phyloP scores from a whole-genome alignment of 2,888 invertebrate species.

The Torymus texanus region DNA sequence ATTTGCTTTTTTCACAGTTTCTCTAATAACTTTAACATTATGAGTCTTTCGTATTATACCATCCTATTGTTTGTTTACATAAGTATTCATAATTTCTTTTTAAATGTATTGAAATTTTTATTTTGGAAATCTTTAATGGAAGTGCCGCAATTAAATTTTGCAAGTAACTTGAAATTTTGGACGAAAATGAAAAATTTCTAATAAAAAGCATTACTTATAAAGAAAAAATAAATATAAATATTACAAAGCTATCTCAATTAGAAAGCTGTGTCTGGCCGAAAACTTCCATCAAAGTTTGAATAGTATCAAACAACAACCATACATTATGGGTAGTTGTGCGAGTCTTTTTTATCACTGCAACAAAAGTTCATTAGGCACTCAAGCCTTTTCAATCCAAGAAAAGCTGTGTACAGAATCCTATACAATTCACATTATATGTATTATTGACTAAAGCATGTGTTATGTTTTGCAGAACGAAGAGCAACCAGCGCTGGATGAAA shows the following conservation, averaged over 20 bases:
- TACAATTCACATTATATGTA: too few relatives aligned
- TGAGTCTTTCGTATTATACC: not conserved
- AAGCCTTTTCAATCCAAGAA: not conserved
- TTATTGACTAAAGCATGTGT: slow-evolving; percentile 15
- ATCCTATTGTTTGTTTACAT: slow-evolving; percentile 17
- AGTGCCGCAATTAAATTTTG: not conserved
- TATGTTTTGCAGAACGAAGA: slow-evolving; percentile 83
- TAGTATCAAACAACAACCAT: not conserved
- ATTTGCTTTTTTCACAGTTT: slow-evolving; percentile 33
- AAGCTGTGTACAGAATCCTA: not conserved
- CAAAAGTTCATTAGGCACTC: not conserved
- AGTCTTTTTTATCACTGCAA: slow-evolving; percentile 5
- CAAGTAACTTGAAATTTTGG: too few relatives aligned
- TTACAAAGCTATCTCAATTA: not conserved
- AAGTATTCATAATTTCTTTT: slow-evolving; percentile 28
- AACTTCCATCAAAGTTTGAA: slow-evolving; percentile 43
- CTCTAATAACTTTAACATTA: slow-evolving; percentile 26
- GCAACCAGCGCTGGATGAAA: slow-evolving; percentile 97
- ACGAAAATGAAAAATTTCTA: too few relatives aligned
- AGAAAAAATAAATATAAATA: not conserved
- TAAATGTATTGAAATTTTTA: slow-evolving; percentile 34
- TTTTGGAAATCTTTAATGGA: slow-evolving; percentile 36
- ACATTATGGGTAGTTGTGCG: slow-evolving; percentile 1
- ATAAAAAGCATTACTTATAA: too few relatives aligned
- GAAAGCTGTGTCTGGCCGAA: not conserved